Evolutionary conservation across 2,888 invertebrate species (phyloP).

Genomic region (Ornithoptera priamus): DNA sequence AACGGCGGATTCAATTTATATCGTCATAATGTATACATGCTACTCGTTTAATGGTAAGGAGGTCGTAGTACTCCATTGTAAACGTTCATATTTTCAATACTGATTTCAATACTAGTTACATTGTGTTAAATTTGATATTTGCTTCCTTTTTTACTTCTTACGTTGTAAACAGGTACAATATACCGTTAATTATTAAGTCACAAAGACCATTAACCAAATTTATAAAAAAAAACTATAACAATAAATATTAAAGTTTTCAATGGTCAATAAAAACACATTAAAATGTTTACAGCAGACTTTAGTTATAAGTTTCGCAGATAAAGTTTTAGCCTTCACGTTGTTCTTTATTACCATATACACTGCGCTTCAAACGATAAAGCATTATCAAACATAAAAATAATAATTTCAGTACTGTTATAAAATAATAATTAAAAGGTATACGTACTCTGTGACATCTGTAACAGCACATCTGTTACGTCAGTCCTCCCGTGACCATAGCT

Average conservation of each 20-base stretch:
- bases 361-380: not conserved
- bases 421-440: not conserved
- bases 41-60: not conserved
- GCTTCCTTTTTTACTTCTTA: too few species aligned
- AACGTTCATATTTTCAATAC: not conserved
- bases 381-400: not conserved
- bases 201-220: too few species aligned
- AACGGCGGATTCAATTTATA: not conserved
- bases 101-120: too few species aligned
- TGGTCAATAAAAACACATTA: not conserved
- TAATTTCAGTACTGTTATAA: too few species aligned
- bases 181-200: too few species aligned
- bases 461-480: not conserved
- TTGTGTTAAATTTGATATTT: too few species aligned
- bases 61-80: not conserved
- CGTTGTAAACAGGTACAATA: too few species aligned
- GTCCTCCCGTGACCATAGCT: too few species aligned
- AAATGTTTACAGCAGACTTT: not conserved
- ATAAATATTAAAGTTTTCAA: too few species aligned
- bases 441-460: not conserved
- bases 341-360: not conserved
- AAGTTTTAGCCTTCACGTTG: not conserved
- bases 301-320: not conserved
- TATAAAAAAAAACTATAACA: too few species aligned
- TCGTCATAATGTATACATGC: constrained; percentile 1